These are phyloP conservation scores for Pyralis farinalis DNA, from an alignment of 2,888 invertebrate species.

Conservation along the genomic window DNA sequence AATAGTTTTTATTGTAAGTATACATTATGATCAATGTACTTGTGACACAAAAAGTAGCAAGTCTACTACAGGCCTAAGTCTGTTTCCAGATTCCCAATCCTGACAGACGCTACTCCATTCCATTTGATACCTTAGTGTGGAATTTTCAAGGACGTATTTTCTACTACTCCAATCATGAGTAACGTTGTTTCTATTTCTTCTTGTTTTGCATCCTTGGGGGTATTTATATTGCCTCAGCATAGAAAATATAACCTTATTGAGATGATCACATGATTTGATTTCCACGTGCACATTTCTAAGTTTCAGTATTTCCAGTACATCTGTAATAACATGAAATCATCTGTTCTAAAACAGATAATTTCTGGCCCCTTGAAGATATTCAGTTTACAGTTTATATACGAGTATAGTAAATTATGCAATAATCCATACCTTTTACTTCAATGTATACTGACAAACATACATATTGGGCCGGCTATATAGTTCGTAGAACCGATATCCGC, in stretches of 20 bases:
- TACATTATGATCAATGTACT: too few relatives aligned
- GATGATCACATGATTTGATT: not conserved
- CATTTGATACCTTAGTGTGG: constrained; percentile 4
- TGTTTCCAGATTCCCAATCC: constrained; percentile 8
- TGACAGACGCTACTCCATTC: not conserved
- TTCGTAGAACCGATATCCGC: too few relatives aligned
- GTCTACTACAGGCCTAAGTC: not conserved
- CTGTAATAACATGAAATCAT: not conserved
- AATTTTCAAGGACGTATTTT: constrained; percentile 2
- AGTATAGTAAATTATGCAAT: not conserved
- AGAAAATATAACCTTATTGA: not conserved
- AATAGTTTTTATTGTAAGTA: too few relatives aligned
- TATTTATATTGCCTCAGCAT: constrained; percentile 3
- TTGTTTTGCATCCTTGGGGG: constrained; percentile 10
- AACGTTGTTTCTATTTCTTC: constrained; percentile 4
- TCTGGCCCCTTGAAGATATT: not conserved
- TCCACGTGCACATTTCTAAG: not conserved
- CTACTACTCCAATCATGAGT: not conserved
- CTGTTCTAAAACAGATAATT: not conserved
- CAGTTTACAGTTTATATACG: not conserved
- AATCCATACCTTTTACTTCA: too few relatives aligned
- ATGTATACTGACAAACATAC: too few relatives aligned
- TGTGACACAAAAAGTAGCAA: not conserved
- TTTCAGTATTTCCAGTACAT: not conserved
- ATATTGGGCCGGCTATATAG: too few relatives aligned